Base-by-base conservation (phyloP, 2,888 invertebrate species). In the Nycteola revayana region DNA sequence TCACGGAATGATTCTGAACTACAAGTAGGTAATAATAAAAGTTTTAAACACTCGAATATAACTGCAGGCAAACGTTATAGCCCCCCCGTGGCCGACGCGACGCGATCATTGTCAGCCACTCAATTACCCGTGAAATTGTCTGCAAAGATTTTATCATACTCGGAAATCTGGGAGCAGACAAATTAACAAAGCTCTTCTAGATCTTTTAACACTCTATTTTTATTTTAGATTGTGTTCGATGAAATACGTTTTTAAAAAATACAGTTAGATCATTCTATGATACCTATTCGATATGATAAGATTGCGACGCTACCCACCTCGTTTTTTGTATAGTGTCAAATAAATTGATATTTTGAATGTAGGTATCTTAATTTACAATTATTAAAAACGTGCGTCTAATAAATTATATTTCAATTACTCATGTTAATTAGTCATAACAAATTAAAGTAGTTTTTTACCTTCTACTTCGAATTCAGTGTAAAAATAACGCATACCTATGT, bases 101-200 rank as follows among this genome's bases (percentile, higher is more conserved):
- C 51, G 45, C 61, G 62, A 71, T 63, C 69, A 66, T 66, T 76
- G 72, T 73, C 71, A 68, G 71, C 64, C 70, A 68, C 69, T 77
- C 76, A 79, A 79, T 84, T 84, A 78, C 72, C 75, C 80, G 73
- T 83, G 75, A 82, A 80, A 83, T 82, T 79, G 74, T 66, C 56
- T 67, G 64, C 62, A 64, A 72, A 67, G 56, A 59, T 64, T 73
- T 66, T 64, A 66, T 65, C 62, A 60, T 56, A 43, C 53, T 56
- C 42, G 1, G 45, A 48, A 56, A 52, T 52, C 49, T 46, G 21
- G 25, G 43, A 40, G n/a, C n/a, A n/a, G 53, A 52, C 45, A 37
- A 46, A 55, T 54, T 55, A 55, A 51, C 55, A 49, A 55, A 38
- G 52, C 42, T 46, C 30, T 28, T 28, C 28, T 25, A 27, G 33